A percentile compares a stretch with the other conserved stretches of the same genome.
Evolutionary conservation across 2,888 invertebrate genomes (phyloP).

Genomic region (Drosophila quinaria): DNA sequence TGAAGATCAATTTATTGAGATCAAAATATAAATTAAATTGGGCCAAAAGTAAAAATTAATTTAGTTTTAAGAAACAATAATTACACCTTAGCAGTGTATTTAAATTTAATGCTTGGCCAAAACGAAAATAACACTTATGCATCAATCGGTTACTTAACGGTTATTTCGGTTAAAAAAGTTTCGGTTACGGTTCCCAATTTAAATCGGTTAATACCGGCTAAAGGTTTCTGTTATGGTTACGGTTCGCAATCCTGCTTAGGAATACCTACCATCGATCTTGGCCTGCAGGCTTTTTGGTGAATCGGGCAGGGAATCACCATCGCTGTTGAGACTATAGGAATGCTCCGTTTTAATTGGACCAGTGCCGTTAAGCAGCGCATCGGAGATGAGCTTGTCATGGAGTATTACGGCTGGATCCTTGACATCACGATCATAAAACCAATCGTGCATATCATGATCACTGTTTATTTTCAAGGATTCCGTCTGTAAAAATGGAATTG

Average conservation of each 20-base stretch:
- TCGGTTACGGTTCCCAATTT: no score
- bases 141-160: no score
- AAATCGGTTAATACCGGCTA: no score
- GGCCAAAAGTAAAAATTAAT: no score
- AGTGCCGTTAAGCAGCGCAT: constrained; percentile 91
- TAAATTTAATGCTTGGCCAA: no score
- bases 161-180: no score
- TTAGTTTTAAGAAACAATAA: no score
- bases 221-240: no score
- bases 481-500: constrained; percentile 86
- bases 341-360: constrained; percentile 95
- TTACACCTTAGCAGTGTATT: no score
- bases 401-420: constrained; percentile 90
- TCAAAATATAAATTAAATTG: no score
- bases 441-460: constrained; percentile 89
- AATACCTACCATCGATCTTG: constrained; percentile 90
- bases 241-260: neutral
- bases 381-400: constrained; percentile 91
- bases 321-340: constrained; percentile 94
- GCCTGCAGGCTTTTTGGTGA: constrained; percentile 89
- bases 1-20: no score
- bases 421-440: constrained; percentile 90
- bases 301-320: constrained; percentile 90
- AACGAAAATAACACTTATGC: no score
- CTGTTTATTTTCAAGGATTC: constrained; percentile 88